Percentiles rank a stretch among this genome's conserved stretches.
Evolutionary conservation across 2,888 invertebrate species (phyloP).

Genomic region (Ephialtes manifestator): DNA sequence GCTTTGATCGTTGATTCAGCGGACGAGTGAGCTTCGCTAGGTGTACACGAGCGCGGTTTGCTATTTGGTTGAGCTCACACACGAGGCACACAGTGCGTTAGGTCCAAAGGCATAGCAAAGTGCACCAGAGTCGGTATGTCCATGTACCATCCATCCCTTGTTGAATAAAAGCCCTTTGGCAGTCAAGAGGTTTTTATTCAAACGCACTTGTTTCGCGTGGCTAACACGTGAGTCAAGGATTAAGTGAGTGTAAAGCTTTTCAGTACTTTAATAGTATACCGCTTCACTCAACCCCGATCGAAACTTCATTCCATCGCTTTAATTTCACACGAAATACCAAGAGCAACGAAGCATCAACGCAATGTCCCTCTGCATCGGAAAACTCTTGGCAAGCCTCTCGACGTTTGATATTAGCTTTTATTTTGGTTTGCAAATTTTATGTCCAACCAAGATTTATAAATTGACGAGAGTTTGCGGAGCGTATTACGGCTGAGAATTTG

Average conservation of each 20-base stretch:
- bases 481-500: conserved; percentile 36
- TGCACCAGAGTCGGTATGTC: conserved; percentile 13
- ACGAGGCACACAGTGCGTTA: conserved; percentile 9
- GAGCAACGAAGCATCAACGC: too few species aligned
- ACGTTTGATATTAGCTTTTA: conserved; percentile 27
- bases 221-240: conserved; percentile 4
- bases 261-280: background rate
- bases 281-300: background rate
- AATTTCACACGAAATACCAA: background rate
- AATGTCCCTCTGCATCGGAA: background rate
- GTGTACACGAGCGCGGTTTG: conserved; percentile 29
- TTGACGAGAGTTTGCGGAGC: conserved; percentile 50
- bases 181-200: background rate
- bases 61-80: conserved; percentile 21
- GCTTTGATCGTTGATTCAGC: conserved; percentile 64
- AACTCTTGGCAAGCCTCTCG: background rate
- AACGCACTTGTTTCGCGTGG: conserved; percentile 23
- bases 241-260: conserved; percentile 16
- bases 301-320: background rate
- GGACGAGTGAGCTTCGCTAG: conserved; percentile 28
- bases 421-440: conserved; percentile 54
- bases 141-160: background rate
- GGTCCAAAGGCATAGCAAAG: conserved; percentile 40
- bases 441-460: conserved; percentile 35
- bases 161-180: conserved; percentile 1